These are phyloP conservation scores for Drosophila triauraria DNA, from an alignment of 1,140 invertebrate species.

Conservation along the genomic window DNA sequence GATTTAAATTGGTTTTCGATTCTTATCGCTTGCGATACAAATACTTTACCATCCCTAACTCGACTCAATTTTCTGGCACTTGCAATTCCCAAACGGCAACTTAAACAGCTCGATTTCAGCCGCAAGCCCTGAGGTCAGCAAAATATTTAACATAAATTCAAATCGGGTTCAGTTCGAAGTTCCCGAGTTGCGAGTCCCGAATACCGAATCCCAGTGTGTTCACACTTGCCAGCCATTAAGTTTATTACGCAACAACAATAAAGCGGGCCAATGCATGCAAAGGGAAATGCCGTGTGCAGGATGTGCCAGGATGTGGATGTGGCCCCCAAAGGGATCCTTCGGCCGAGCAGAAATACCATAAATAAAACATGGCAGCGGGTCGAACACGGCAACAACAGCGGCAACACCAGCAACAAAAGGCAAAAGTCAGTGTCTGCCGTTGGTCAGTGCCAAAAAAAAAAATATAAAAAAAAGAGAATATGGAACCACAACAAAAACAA, in stretches of 20 bases:
- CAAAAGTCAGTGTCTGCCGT: constrained; percentile 68
- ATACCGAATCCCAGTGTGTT: constrained; percentile 51
- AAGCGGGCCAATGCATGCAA: constrained; percentile 66
- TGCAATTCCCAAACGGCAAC: constrained; percentile 61
- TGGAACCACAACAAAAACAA: constrained; percentile 36
- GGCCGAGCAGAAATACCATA: constrained; percentile 68
- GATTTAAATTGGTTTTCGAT: too few relatives aligned
- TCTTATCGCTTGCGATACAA: neutral
- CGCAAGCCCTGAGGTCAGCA: constrained; percentile 54
- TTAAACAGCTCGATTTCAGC: constrained; percentile 63
- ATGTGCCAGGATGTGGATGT: constrained; percentile 44
- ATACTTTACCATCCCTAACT: neutral
- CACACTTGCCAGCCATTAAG: constrained; percentile 81
- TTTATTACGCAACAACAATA: constrained; percentile 83
- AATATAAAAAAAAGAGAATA: constrained; percentile 4
- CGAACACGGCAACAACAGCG: constrained; percentile 28
- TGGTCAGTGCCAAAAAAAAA: constrained; percentile 65
- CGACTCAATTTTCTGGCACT: constrained; percentile 52
- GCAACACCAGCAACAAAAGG: constrained; percentile 48
- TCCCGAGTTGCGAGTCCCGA: constrained; percentile 1
- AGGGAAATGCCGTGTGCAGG: constrained; percentile 60
- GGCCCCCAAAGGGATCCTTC: constrained; percentile 77
- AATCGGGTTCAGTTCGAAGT: constrained; percentile 41
- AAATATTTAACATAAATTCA: constrained; percentile 77
- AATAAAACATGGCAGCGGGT: constrained; percentile 78